Evolutionary conservation across 2,113 vertebrate species (phyloP).

Genomic region (Azemiops feae): DNA sequence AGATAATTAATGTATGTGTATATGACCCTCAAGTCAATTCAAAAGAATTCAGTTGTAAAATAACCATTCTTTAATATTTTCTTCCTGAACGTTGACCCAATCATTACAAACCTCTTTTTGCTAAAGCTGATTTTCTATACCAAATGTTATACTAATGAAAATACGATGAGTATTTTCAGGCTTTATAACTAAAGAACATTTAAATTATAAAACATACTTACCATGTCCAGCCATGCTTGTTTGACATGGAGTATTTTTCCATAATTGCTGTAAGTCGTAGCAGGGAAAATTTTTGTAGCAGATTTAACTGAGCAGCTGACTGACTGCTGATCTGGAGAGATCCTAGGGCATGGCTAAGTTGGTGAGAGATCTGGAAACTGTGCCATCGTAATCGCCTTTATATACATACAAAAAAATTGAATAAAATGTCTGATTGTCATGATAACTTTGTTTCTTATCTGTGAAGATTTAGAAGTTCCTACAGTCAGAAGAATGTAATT

Average conservation of each 20-base stretch:
- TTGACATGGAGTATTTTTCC: slow-evolving; percentile 96
- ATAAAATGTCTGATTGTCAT: background rate
- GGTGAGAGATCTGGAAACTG: slow-evolving; percentile 91
- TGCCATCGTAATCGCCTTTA: slow-evolving; percentile 82
- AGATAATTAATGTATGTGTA: background rate
- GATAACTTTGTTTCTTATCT: background rate
- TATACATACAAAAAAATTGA: slow-evolving; percentile 28
- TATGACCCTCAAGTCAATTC: background rate
- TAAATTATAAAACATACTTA: slow-evolving; percentile 63
- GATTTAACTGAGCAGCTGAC: slow-evolving; percentile 89
- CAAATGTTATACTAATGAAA: background rate
- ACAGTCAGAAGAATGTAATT: background rate
- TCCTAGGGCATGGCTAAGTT: slow-evolving; percentile 78
- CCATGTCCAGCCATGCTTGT: slow-evolving; percentile 98
- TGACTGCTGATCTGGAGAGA: slow-evolving; percentile 91
- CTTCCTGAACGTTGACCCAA: background rate
- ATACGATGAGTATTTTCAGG: background rate
- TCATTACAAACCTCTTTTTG: background rate
- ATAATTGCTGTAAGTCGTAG: slow-evolving; percentile 95
- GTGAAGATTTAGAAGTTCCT: background rate
- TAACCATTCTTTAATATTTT: background rate
- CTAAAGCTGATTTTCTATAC: background rate
- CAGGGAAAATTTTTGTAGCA: slow-evolving; percentile 93
- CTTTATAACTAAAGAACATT: background rate
- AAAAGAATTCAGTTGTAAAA: background rate